Evolutionary conservation across 1,140 invertebrate genomes (phyloP).

Genomic region (Hydropsyche tenuis): DNA sequence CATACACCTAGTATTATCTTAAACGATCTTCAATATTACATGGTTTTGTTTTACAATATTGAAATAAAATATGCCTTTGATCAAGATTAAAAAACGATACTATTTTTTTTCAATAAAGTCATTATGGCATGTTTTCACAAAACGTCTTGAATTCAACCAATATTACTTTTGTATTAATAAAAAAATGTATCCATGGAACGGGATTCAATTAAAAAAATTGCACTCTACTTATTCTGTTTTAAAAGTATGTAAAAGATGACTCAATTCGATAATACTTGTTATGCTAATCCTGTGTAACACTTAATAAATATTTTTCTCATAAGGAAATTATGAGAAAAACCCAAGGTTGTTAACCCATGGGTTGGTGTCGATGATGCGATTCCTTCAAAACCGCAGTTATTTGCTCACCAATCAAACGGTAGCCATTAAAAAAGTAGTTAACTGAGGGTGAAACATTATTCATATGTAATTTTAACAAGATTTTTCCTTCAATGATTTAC

Average conservation of each 20-base stretch:
- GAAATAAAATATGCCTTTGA: no score
- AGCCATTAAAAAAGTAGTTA: neutral
- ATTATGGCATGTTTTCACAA: no score
- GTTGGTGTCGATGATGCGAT: neutral
- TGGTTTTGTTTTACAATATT: no score
- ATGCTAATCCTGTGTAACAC: slow-evolving; percentile 10
- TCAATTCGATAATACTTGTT: neutral
- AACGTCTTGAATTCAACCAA: no score
- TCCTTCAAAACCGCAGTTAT: neutral
- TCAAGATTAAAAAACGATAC: no score
- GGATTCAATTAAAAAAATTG: no score
- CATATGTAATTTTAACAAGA: neutral
- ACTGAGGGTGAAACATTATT: neutral
- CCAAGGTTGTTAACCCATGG: neutral
- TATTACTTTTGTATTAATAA: no score
- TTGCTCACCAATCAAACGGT: neutral
- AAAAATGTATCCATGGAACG: no score
- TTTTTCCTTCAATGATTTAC: slow-evolving; percentile 10
- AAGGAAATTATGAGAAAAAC: neutral
- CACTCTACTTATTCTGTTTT: no score
- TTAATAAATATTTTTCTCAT: neutral
- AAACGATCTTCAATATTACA: no score
- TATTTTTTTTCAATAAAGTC: no score
- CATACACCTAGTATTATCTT: no score
- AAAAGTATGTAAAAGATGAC: neutral